These are phyloP conservation scores for Hanleya hanleyi DNA, from an alignment of 2,888 invertebrate genomes.

Conservation along the genomic window DNA sequence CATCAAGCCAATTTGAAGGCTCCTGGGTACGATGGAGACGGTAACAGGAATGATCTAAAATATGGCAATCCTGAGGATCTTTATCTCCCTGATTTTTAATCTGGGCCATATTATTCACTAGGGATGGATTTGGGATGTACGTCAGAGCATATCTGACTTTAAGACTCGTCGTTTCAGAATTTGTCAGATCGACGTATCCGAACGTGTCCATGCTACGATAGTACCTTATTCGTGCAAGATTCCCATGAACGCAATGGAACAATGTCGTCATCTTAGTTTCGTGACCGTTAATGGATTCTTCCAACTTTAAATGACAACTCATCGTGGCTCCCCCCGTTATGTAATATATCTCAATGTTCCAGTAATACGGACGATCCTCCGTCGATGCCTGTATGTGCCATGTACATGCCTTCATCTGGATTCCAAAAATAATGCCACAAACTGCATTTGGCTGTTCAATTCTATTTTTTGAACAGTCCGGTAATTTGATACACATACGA, in stretches of 20 bases:
- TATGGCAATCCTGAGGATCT: background rate
- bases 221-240: background rate
- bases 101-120: too few relatives aligned
- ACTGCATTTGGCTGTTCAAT: background rate
- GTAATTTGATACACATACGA: background rate
- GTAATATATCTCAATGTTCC: background rate
- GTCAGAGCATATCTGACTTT: too few relatives aligned
- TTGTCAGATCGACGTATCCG: background rate
- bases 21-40: background rate
- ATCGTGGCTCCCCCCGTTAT: too few relatives aligned
- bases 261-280: background rate
- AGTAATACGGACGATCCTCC: background rate
- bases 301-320: background rate
- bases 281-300: background rate
- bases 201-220: background rate
- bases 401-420: background rate
- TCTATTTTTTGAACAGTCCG: background rate
- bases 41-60: background rate
- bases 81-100: too few relatives aligned
- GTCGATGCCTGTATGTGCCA: background rate
- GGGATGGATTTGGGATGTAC: too few relatives aligned
- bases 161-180: background rate
- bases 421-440: background rate
- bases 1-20: background rate
- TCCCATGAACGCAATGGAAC: background rate